These are phyloP conservation scores for Diplolepis rosae DNA, from an alignment of 2,888 invertebrate species.

Conservation along the genomic window DNA sequence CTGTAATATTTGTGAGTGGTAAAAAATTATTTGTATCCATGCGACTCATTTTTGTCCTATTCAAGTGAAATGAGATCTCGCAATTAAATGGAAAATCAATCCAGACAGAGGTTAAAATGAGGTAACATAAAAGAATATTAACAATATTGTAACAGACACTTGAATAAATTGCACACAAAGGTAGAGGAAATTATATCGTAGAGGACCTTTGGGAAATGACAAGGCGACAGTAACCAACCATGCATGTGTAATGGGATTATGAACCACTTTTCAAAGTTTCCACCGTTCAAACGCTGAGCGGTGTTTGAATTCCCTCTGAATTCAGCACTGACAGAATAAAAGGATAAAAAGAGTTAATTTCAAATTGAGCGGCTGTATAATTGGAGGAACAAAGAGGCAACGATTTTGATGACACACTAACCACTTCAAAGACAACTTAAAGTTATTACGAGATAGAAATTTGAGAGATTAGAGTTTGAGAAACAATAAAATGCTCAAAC, in stretches of 20 bases:
- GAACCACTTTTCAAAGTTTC: constrained; percentile 30
- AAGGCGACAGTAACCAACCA: constrained; percentile 25
- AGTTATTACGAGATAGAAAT: too few relatives aligned
- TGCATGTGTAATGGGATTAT: constrained; percentile 28
- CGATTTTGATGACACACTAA: background rate
- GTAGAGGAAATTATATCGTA: constrained; percentile 52
- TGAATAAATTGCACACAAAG: constrained; percentile 18
- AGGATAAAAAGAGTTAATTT: constrained; percentile 23
- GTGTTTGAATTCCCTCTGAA: constrained; percentile 26
- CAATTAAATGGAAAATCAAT: background rate
- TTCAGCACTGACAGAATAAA: constrained; percentile 8
- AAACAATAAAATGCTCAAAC: background rate
- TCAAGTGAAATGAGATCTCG: too few relatives aligned
- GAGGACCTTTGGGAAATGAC: constrained; percentile 32
- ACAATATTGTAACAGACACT: constrained; percentile 15
- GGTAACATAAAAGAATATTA: background rate
- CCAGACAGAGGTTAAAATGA: background rate
- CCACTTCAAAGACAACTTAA: background rate
- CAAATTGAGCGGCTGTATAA: constrained; percentile 1
- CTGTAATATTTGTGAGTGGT: too few relatives aligned
- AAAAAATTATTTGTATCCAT: too few relatives aligned
- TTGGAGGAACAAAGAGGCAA: background rate
- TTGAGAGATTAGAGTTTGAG: background rate
- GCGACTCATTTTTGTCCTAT: too few relatives aligned
- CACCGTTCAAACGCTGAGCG: constrained; percentile 19